Percentiles rank a stretch among this genome's conserved stretches.
Conservation (phyloP, 1,140 invertebrate genomes). For the Aradophagus sp. region DNA sequence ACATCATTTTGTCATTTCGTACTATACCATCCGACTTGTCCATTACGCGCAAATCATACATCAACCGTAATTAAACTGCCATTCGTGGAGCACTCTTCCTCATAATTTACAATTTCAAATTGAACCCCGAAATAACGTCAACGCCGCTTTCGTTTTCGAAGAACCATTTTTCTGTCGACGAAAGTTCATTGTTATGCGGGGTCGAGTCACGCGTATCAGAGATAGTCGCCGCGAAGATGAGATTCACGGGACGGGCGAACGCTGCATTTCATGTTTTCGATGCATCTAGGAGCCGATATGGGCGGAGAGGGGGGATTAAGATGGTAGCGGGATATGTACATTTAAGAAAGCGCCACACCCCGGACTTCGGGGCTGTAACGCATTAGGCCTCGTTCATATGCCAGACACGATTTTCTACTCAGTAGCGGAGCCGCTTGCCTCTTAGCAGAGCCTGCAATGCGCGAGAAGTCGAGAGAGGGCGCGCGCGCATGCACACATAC, state of each 20-base stretch:
- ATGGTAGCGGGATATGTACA: slow-evolving; percentile 51
- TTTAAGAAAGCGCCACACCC: slow-evolving; percentile 57
- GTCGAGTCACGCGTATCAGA: slow-evolving; percentile 30
- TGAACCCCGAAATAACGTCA: too few relatives aligned
- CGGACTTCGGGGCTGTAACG: slow-evolving; percentile 38
- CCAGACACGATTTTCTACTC: slow-evolving; percentile 73
- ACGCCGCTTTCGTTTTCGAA: too few relatives aligned
- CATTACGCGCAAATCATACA: too few relatives aligned
- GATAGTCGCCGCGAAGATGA: slow-evolving; percentile 36
- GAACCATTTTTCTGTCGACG: too few relatives aligned
- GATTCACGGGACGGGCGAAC: slow-evolving; percentile 39
- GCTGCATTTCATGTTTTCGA: slow-evolving; percentile 45
- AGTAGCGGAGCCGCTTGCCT: slow-evolving; percentile 57
- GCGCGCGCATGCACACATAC: too few relatives aligned
- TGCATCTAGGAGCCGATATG: slow-evolving; percentile 50
- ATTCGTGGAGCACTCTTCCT: too few relatives aligned
- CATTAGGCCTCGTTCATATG: slow-evolving; percentile 64
- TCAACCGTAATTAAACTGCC: too few relatives aligned
- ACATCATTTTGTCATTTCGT: too few relatives aligned
- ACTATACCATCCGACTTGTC: too few relatives aligned
- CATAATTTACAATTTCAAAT: too few relatives aligned
- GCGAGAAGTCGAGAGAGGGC: too few relatives aligned
- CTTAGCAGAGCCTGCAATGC: slow-evolving; percentile 52
- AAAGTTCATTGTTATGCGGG: slow-evolving; percentile 48
- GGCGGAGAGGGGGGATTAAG: slow-evolving; percentile 26